Conservation (phyloP, 2,113 vertebrate species). For the Hippocampus abdominalis region DNA sequence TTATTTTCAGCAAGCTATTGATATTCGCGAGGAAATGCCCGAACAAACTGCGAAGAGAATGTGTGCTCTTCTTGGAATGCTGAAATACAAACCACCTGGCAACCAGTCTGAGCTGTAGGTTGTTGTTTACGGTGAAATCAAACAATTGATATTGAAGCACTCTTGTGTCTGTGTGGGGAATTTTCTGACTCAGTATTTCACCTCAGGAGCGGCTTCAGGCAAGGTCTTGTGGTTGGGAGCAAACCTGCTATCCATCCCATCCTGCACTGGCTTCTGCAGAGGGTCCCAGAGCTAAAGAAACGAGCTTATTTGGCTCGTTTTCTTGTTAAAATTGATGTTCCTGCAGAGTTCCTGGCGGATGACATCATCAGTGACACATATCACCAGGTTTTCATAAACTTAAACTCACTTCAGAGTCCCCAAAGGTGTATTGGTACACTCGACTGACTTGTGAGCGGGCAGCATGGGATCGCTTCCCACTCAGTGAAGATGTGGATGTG, state of each 20-base stretch:
- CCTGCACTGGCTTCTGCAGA: slow-evolving; percentile 91
- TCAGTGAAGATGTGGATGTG: too few species aligned
- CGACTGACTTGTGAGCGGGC: too few species aligned
- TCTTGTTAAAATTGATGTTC: slow-evolving; percentile 89
- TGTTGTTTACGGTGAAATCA: background rate
- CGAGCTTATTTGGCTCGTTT: slow-evolving; percentile 92
- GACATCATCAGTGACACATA: slow-evolving; percentile 85
- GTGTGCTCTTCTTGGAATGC: slow-evolving; percentile 83
- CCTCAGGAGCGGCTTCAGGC: slow-evolving; percentile 85
- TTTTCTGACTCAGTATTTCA: background rate
- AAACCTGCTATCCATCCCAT: slow-evolving; percentile 91
- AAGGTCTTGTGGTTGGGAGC: slow-evolving; percentile 87
- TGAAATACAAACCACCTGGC: slow-evolving; percentile 91
- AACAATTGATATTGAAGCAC: background rate
- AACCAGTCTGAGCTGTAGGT: slow-evolving; percentile 81
- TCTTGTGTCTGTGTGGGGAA: background rate
- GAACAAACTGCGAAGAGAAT: slow-evolving; percentile 94
- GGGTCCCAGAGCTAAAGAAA: slow-evolving; percentile 86
- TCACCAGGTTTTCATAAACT: slow-evolving; percentile 79
- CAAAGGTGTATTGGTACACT: too few species aligned
- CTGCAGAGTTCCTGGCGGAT: slow-evolving; percentile 89
- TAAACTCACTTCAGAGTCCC: background rate
- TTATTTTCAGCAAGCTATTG: slow-evolving; percentile 81
- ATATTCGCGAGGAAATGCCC: slow-evolving; percentile 92
- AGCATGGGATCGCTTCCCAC: too few species aligned